Evolutionary conservation across 2,797 vertebrate species (phyloP).

Genomic region (Scyliorhinus canicula): DNA sequence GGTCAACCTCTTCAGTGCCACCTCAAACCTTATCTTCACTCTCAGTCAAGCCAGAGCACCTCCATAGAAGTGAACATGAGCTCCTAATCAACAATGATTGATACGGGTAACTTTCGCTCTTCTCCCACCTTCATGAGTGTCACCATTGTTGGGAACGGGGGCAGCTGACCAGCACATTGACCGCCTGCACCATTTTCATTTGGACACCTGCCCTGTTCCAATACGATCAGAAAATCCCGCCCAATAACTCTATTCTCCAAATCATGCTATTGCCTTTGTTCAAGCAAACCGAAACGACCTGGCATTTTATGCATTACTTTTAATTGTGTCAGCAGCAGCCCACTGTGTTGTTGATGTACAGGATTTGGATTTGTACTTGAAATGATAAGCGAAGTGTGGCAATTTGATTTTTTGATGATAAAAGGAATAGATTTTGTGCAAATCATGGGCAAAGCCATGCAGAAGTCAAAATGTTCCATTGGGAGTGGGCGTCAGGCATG

Average conservation of each 20-base stretch:
- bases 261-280: conserved; percentile 42
- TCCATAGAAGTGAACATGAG: no score
- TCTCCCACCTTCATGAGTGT: no score
- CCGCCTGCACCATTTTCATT: no score
- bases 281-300: conserved; percentile 40
- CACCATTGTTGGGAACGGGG: no score
- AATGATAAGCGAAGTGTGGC: background rate
- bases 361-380: background rate
- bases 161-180: no score
- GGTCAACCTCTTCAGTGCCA: no score
- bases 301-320: conserved; percentile 16
- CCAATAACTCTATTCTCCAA: conserved; percentile 28
- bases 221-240: no score
- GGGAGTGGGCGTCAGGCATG: conserved; percentile 34
- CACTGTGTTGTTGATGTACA: background rate
- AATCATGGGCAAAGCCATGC: background rate
- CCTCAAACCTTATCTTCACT: no score
- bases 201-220: no score
- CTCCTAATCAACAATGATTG: no score
- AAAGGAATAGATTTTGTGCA: conserved; percentile 7
- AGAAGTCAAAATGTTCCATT: conserved; percentile 32
- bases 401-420: background rate
- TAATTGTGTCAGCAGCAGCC: background rate
- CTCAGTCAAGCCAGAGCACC: no score
- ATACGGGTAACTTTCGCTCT: no score